These are phyloP conservation scores for Sinodicranocentrus sp. DNA, from an alignment of 2,888 invertebrate species.

Conservation along the genomic window DNA sequence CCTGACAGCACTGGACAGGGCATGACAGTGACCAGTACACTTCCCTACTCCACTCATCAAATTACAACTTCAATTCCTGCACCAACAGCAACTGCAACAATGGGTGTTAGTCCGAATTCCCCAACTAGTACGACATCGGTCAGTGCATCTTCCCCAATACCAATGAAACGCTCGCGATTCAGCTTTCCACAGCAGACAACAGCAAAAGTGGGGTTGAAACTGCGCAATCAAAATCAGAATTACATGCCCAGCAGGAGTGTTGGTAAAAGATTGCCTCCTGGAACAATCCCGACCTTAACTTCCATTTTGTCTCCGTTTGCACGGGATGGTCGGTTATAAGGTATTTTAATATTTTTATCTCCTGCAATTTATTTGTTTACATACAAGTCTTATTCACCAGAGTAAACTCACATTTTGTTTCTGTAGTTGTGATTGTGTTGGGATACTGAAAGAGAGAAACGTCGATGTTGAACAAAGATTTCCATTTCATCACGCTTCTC, in stretches of 20 bases:
- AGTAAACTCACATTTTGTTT: no score
- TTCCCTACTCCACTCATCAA: constrained; percentile 49
- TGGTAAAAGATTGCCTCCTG: constrained; percentile 74
- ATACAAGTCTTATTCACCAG: neutral
- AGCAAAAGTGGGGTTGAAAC: constrained; percentile 65
- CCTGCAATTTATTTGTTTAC: neutral
- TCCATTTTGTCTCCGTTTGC: constrained; percentile 67
- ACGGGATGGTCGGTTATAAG: constrained; percentile 82
- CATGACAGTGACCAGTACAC: constrained; percentile 17
- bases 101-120: constrained; percentile 39
- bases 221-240: constrained; percentile 70
- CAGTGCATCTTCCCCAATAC: constrained; percentile 54
- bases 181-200: constrained; percentile 67
- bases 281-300: constrained; percentile 74
- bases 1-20: constrained; percentile 50
- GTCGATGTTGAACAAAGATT: constrained; percentile 96
- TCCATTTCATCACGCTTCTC: constrained; percentile 87
- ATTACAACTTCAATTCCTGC: constrained; percentile 30
- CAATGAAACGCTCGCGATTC: constrained; percentile 74
- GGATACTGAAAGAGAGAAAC: constrained; percentile 95
- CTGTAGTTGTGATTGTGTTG: constrained; percentile 93
- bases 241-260: constrained; percentile 55
- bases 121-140: constrained; percentile 19
- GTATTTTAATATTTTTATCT: constrained; percentile 77
- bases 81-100: constrained; percentile 25